Evolutionary conservation across 1,140 invertebrate genomes (phyloP), one percentile per base, ranked within the genome.

Genomic region (Copidosoma floridanum): DNA sequence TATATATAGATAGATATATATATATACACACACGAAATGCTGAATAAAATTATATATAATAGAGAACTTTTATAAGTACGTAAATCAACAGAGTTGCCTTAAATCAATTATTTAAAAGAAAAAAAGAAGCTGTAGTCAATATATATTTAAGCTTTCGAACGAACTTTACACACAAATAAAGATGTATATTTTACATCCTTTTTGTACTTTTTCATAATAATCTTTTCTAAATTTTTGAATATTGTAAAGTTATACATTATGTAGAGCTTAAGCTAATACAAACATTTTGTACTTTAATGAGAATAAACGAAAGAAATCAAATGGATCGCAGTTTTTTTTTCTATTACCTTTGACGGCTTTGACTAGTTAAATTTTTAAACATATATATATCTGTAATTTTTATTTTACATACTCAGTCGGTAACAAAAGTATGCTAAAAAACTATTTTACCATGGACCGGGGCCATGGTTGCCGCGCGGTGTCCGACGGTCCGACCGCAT

Each of bases 211-310:
- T 8, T 54, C 47, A 29, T 40, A n/a, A n/a, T n/a, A n/a, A n/a
- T n/a, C n/a, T 48, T 24, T 38, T 46, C 50, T 27, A 35, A 53
- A 29, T 35, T 43, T 38, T 50, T 54, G 43, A 43, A 40, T 23
- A 38, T 40, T 53, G 50, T 55, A 54, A 38, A 65, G 44, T 47
- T 52, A 32, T 47, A 38, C 57, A 64, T 60, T 52, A 40, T 21
- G 32, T 73, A 71, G 61, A 16, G 52, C 27, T 57, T 74, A 71
- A 71, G 64, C 60, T 50, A 44, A 66, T 55, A 38, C 66, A 52
- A 66, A 50, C 58, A 52, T 75, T 75, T 75, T 75, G 68, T 75
- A 75, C 68, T 74, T 75, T 69, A 66, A 64, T 72, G 61, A 72
- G 56, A 75, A 73, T 69, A 73, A 73, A 70, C 56, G 40, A 6